Base-by-base conservation (phyloP, 2,888 invertebrate genomes). In the Archips crataeganus region DNA sequence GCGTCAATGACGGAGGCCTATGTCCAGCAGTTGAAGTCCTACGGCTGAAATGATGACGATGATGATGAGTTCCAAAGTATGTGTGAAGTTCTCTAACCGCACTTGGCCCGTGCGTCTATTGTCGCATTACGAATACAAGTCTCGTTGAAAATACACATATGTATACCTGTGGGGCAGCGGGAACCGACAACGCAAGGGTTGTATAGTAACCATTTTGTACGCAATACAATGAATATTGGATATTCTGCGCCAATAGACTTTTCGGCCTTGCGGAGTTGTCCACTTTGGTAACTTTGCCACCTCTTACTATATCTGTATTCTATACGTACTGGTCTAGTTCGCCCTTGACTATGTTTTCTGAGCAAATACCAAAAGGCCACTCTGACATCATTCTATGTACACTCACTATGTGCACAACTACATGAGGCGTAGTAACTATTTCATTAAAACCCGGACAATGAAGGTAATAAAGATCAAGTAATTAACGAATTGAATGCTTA, bases 301-400 rank as follows among this genome's bases (percentile, higher is more conserved):
- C 49, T 49, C 23, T 54, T 15, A 23, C 4, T 3, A 9, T 6
- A 6, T 23, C 8, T 54, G 15, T 32, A 54, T 1, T 57, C 57
- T 57, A 32, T 57, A 32, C 9, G 10, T 11, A 32, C 54, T 9
- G 62, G 34, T 59, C 36, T 71, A 59, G 64, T 59, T 23, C 49
- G 57, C 47, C 71, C 71, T 59, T 71, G 71, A 23, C n/a, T 5
- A 2, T 65, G 59, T 71, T 39, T 36, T 64, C 59, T 57, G 36
- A 49, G 45, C 49, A 62, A 70, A 61, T 59, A 65, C 2, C 64
- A 23, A 9, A 57, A 71, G 71, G 34, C 71, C 64, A 11, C 39
- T 23, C 42, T 71, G 71, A 71, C 64, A 59, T 64, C 64, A 71
- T 49, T 36, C 49, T 65, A 60, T 59, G 59, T 60, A 49, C 62